Evolutionary conservation across 2,888 invertebrate species (phyloP).

Genomic region (Steinernema hermaphroditum): DNA sequence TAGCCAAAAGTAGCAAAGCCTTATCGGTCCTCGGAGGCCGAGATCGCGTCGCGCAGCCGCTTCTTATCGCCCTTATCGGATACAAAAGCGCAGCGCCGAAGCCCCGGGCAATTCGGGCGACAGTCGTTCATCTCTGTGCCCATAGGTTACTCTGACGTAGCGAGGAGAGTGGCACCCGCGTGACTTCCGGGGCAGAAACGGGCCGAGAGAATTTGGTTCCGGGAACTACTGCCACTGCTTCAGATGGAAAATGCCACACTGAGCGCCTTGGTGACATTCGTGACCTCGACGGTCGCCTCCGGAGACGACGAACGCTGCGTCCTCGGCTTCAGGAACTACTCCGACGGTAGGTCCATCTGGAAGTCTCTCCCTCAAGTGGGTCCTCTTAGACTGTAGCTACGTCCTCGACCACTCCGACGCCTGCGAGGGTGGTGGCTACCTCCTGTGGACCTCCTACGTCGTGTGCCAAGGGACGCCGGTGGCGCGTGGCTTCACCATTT

Average conservation of each 20-base stretch:
- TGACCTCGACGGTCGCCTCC: not conserved
- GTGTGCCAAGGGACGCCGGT: constrained; percentile 41
- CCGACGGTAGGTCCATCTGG: not conserved
- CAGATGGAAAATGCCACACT: constrained; percentile 16
- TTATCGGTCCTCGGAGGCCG: constrained; percentile 16
- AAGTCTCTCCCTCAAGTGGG: not conserved
- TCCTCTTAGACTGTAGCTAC: constrained; percentile 41
- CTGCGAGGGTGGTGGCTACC: constrained; percentile 60
- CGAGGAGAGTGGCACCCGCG: not conserved
- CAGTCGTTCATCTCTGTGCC: too few relatives aligned
- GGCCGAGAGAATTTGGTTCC: not conserved
- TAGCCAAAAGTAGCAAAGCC: constrained; percentile 26
- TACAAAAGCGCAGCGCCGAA: constrained; percentile 14
- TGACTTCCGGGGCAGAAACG: not conserved
- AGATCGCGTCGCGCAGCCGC: not conserved
- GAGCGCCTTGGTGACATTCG: not conserved
- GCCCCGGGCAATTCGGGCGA: too few relatives aligned
- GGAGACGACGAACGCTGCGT: not conserved
- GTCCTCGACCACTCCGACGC: constrained; percentile 46
- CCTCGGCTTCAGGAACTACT: not conserved
- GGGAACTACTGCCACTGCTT: not conserved
- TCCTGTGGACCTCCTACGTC: constrained; percentile 50
- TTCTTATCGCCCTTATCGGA: constrained; percentile 28
- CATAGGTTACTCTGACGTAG: not conserved
- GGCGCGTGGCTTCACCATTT: constrained; percentile 39